Evolutionary conservation across 2,888 invertebrate genomes (phyloP), one percentile per base, ranked within the genome.

Genomic region (Himalopsyche anomala): DNA sequence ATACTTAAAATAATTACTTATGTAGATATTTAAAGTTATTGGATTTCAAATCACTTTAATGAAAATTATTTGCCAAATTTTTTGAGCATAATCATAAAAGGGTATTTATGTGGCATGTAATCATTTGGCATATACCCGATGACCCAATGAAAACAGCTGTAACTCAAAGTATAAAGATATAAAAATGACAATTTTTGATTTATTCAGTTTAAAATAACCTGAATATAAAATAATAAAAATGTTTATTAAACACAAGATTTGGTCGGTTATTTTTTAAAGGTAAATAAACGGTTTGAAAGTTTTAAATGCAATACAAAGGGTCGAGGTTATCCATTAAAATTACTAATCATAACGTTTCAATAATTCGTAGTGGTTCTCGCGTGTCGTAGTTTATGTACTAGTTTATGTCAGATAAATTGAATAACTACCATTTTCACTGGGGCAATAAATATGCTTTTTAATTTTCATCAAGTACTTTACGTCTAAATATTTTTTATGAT

Each of bases 21-120:
- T 36, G 51, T 51, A 56, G 17, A 62, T 82, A 82, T 82, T 55
- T 36, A 45, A 28, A 62, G 69, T 69, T 62, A 83, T 83, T 69
- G 62, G 28, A 36, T 38, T 36, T 74, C 38, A 74, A 74, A 74
- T 74, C 38, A 38, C 74, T 74, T 4, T 0, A 74, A 74, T 36
- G 74, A 36, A 74, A 74, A 36, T 36, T 36, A 74, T 15, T 15
- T 38, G 12, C 74, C 74, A 74, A 74, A 12, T 12, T 12, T 36
- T 36, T 74, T 74, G 51, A 45, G 80, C 51, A 80, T 80, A 4
- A 80, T 80, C 19, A 80, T 80, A 80, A 40, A 80, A 40, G n/a
- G 2, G 36, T 80, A 42, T 80, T 69, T 74, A 51, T 51, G 51
- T 51, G 15, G 12, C 15, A n/a, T n/a, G 56, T 36, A 74, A 74